Evolutionary conservation across 2,113 vertebrate species (phyloP), one percentile per base, ranked within the genome.

Genomic region (Silurus meridionalis): DNA sequence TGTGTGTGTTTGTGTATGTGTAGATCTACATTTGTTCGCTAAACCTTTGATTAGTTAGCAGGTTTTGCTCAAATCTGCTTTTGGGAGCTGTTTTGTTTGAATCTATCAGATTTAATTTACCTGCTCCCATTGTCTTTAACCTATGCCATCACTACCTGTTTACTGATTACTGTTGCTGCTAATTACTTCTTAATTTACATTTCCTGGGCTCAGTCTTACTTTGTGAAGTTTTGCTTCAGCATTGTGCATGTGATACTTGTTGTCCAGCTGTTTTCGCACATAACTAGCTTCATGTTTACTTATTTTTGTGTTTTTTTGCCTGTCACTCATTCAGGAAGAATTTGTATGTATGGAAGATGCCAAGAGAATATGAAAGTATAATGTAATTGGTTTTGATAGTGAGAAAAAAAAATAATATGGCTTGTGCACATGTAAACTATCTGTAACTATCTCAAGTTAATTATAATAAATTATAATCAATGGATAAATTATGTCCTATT

Each of bases 1-100:
- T 60, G 46, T 15, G 25, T 86, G 84, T 82, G n/a, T 78, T 64
- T 82, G 79, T 37, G 50, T 28, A 25, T 46, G 11, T 25, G 37
- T 77, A 55, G 74, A 55, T 25, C 52, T 77, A 25, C 50, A 55
- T 77, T 55, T 77, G 52, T 23, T 77, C 50, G 55, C 11, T 8
- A 25, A 25, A 55, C 11, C 13, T 15, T 55, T 53, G 1, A 15
- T 37, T 71, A 37, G 37, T 37, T 37, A 37, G 37, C 37, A 37
- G 37, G 37, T 37, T 37, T 37, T 37, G 37, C 37, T 37, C 37
- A 3, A 37, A 37, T 37, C 37, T 37, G 50, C 50, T 14, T 25
- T 77, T 25, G 21, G 25, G 23, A 77, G 9, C 48, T 75, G 21
- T 53, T n/a, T 11, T 53, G 48, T 8, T 74, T 8, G 50, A 50